Percentiles rank a stretch among this genome's conserved stretches.
Evolutionary conservation across 2,113 vertebrate species (phyloP).

Genomic region (Mustela nigripes): DNA sequence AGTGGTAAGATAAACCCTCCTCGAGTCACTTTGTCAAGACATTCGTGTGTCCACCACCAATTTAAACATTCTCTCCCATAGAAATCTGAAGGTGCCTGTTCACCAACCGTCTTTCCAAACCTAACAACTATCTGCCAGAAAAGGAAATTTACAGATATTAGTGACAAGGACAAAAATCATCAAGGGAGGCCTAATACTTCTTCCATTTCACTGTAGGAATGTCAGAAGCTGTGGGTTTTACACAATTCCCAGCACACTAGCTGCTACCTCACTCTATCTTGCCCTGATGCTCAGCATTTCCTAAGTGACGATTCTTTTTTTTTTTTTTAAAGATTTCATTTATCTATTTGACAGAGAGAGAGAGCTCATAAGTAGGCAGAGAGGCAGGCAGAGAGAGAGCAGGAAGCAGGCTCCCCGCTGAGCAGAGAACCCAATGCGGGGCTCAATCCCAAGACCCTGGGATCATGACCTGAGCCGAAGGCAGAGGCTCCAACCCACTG

Average conservation of each 20-base stretch:
- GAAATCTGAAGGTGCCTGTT: background rate
- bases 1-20: background rate
- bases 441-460: too few relatives aligned
- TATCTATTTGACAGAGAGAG: too few relatives aligned
- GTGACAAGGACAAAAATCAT: background rate
- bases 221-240: background rate
- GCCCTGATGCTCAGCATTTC: background rate
- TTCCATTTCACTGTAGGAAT: background rate
- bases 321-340: too few relatives aligned
- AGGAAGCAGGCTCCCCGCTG: too few relatives aligned
- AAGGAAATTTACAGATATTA: background rate
- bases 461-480: too few relatives aligned
- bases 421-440: too few relatives aligned
- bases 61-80: background rate
- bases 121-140: background rate
- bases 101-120: slow-evolving; percentile 28
- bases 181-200: background rate
- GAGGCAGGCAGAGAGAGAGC: too few relatives aligned
- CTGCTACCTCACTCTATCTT: background rate
- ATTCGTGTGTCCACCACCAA: background rate
- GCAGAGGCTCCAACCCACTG: too few relatives aligned
- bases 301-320: background rate
- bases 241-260: background rate
- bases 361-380: too few relatives aligned
- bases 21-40: slow-evolving; percentile 16